A percentile compares a stretch with the other conserved stretches of the same genome.
phyloP scores from a whole-genome alignment of 2,888 invertebrate species.

The Coecobrya sp. region DNA sequence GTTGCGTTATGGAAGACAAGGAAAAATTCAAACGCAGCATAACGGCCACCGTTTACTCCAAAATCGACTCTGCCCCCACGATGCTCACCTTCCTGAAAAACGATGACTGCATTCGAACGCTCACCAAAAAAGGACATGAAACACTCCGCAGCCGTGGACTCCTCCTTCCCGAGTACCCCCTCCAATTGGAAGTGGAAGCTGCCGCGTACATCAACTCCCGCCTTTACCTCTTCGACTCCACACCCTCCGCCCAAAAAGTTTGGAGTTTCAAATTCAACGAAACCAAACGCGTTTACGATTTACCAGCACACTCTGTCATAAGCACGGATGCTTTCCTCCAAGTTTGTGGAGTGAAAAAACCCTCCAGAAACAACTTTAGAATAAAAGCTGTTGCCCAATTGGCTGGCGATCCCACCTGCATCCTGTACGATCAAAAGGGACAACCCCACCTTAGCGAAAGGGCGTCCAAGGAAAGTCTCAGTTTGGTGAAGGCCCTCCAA shows the following conservation, averaged over 20 bases:
- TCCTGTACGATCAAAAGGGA: slow-evolving; percentile 80
- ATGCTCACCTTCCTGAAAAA: slow-evolving; percentile 77
- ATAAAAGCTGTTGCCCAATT: slow-evolving; percentile 81
- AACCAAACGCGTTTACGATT: slow-evolving; percentile 45
- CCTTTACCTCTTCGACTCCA: slow-evolving; percentile 82
- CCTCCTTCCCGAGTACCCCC: slow-evolving; percentile 78
- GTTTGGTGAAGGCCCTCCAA: slow-evolving; percentile 75
- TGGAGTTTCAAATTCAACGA: slow-evolving; percentile 76
- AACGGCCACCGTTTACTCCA: slow-evolving; percentile 71
- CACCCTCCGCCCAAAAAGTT: slow-evolving; percentile 77
- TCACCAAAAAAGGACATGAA: slow-evolving; percentile 75
- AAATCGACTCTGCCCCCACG: slow-evolving; percentile 70
- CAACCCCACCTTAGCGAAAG: slow-evolving; percentile 60
- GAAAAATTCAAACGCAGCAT: slow-evolving; percentile 80
- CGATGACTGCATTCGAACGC: slow-evolving; percentile 79
- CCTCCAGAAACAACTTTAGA: neutral
- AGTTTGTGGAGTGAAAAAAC: slow-evolving; percentile 69
- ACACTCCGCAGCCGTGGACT: slow-evolving; percentile 66
- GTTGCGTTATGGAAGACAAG: slow-evolving; percentile 78
- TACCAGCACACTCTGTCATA: slow-evolving; percentile 49
- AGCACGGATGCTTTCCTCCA: slow-evolving; percentile 74
- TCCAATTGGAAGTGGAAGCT: slow-evolving; percentile 67
- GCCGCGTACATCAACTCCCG: slow-evolving; percentile 77
- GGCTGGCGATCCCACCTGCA: slow-evolving; percentile 73
- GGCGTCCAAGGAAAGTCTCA: slow-evolving; percentile 66